Evolutionary conservation across 2,797 vertebrate genomes (phyloP).

Genomic region (Paguma larvata): DNA sequence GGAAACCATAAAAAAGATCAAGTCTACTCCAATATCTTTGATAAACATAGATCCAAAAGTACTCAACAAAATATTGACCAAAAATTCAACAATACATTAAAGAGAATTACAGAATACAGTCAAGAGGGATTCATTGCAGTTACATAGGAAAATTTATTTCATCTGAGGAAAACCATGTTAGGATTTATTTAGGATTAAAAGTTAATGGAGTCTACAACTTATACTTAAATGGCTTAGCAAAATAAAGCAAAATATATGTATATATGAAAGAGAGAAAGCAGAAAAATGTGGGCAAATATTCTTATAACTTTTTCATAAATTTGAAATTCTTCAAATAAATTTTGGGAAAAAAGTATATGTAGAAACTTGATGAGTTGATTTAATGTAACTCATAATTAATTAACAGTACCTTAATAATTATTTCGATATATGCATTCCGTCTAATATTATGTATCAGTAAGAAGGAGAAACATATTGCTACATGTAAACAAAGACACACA

Average conservation of each 20-base stretch:
- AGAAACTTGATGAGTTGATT: background rate
- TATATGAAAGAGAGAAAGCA: background rate
- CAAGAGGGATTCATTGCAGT: background rate
- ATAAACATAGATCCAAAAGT: background rate
- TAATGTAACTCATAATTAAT: background rate
- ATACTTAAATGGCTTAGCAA: background rate
- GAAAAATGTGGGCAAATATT: background rate
- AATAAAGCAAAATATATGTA: background rate
- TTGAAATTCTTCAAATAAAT: background rate
- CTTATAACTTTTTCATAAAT: background rate
- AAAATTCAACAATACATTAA: background rate
- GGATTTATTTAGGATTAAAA: background rate
- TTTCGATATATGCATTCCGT: background rate
- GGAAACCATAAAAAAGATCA: background rate
- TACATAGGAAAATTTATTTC: background rate
- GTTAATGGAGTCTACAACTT: background rate
- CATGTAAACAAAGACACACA: background rate
- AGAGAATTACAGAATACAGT: background rate
- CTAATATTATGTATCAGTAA: background rate
- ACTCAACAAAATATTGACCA: background rate
- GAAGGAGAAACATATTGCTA: background rate
- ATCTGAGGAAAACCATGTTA: background rate
- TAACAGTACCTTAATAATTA: background rate
- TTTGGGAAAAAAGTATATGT: background rate
- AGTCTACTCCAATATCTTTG: background rate